Evolutionary conservation across 2,888 invertebrate genomes (phyloP).

Genomic region (Allophyes oxyacanthae): DNA sequence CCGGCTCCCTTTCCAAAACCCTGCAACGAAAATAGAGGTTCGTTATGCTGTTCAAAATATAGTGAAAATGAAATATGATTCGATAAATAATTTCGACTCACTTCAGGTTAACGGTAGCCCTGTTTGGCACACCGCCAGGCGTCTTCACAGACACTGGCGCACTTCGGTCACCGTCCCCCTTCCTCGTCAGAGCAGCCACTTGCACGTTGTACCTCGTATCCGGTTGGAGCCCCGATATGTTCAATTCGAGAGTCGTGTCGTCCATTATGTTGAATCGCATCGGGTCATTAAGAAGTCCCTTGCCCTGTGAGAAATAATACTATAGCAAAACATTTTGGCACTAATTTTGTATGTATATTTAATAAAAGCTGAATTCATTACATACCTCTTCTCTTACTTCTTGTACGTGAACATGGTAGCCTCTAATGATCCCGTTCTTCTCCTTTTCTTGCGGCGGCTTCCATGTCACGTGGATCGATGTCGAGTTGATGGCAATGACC

Average conservation of each 20-base stretch:
- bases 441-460: slow-evolving; percentile 97
- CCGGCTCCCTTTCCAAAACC: slow-evolving; percentile 95
- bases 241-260: slow-evolving; percentile 93
- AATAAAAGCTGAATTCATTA: not conserved
- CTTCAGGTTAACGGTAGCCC: slow-evolving; percentile 95
- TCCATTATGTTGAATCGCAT: slow-evolving; percentile 96
- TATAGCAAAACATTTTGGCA: not conserved
- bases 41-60: slow-evolving; percentile 35
- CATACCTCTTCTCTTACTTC: slow-evolving; percentile 95
- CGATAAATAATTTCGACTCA: slow-evolving; percentile 74
- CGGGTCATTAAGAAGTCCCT: slow-evolving; percentile 95
- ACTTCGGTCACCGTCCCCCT: slow-evolving; percentile 98
- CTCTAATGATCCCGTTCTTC: slow-evolving; percentile 98
- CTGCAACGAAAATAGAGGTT: slow-evolving; percentile 81
- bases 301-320: slow-evolving; percentile 86
- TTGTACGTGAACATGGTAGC: slow-evolving; percentile 98
- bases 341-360: not conserved
- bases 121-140: slow-evolving; percentile 97
- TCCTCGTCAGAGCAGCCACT: slow-evolving; percentile 98
- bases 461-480: slow-evolving; percentile 98
- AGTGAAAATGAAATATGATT: slow-evolving; percentile 34
- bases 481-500: slow-evolving; percentile 97
- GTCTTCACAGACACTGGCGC: slow-evolving; percentile 95
- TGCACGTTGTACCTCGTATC: slow-evolving; percentile 98
- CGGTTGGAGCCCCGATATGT: slow-evolving; percentile 97